Percentiles rank a stretch among this genome's conserved stretches.
Conservation (phyloP, 1,140 invertebrate species). For the Helicoverpa zea region DNA sequence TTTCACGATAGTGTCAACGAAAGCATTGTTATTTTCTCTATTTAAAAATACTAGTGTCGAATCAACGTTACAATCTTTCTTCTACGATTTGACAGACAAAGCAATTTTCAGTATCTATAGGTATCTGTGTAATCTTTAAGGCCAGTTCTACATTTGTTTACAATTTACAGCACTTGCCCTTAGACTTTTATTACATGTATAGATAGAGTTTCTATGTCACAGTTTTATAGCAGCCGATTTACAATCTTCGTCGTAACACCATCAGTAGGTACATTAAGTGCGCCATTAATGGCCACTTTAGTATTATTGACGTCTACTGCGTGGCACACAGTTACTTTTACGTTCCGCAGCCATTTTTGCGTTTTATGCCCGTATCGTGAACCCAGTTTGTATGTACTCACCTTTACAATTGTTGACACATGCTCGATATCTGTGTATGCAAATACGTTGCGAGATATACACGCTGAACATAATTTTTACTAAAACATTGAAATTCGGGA, state of each 20-base stretch:
- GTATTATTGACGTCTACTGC: slow-evolving; percentile 53
- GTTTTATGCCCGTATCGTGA: slow-evolving; percentile 45
- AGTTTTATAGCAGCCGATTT: slow-evolving; percentile 53
- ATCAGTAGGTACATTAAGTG: slow-evolving; percentile 49
- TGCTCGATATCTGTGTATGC: neutral
- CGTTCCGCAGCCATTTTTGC: slow-evolving; percentile 39
- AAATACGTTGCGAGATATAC: no score
- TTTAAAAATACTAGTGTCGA: no score
- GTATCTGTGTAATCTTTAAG: no score
- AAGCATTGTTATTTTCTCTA: no score
- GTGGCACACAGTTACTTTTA: slow-evolving; percentile 51
- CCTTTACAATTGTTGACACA: slow-evolving; percentile 21
- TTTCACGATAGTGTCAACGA: no score
- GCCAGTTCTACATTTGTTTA: slow-evolving; percentile 3
- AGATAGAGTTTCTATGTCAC: slow-evolving; percentile 32
- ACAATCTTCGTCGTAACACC: slow-evolving; percentile 46
- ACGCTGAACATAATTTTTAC: no score
- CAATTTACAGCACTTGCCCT: slow-evolving; percentile 1
- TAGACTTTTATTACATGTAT: slow-evolving; percentile 41
- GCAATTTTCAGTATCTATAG: no score
- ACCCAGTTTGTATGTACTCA: slow-evolving; percentile 23
- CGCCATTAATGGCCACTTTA: slow-evolving; percentile 55
- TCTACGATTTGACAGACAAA: no score
- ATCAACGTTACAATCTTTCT: no score
- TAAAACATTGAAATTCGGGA: no score